Conservation (phyloP, 2,113 vertebrate species). For the Hydrochoerus hydrochaeris region DNA sequence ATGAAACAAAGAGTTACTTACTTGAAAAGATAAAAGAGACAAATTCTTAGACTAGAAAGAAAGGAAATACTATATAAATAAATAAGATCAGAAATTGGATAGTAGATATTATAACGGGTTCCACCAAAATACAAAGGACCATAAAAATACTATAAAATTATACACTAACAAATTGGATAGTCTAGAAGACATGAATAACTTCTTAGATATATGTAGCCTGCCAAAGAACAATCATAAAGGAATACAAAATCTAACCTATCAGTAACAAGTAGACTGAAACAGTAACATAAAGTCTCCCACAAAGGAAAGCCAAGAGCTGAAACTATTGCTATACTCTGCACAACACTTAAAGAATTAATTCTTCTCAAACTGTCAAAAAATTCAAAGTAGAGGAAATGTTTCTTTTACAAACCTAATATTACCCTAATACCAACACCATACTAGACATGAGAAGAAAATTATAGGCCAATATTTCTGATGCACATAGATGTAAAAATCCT, state of each 20-base stretch:
- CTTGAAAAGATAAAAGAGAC: neutral
- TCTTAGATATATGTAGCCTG: neutral
- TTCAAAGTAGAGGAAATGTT: neutral
- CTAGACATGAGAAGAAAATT: neutral
- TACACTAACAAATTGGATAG: neutral
- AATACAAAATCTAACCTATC: neutral
- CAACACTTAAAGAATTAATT: neutral
- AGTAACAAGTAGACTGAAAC: neutral
- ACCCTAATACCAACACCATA: neutral
- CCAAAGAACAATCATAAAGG: neutral
- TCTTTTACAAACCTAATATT: neutral
- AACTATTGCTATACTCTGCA: neutral
- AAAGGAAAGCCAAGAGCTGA: neutral
- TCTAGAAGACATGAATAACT: neutral
- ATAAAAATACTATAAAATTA: neutral
- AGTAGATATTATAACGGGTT: neutral
- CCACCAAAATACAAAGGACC: neutral
- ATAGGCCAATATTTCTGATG: neutral
- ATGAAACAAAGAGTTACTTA: neutral
- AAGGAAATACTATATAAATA: neutral
- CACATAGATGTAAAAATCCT: neutral
- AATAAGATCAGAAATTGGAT: neutral
- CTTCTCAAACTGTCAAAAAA: neutral
- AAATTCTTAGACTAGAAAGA: neutral
- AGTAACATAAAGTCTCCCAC: neutral